phyloP scores from a whole-genome alignment of 2,888 invertebrate genomes.

The Deilephila porcellus region DNA sequence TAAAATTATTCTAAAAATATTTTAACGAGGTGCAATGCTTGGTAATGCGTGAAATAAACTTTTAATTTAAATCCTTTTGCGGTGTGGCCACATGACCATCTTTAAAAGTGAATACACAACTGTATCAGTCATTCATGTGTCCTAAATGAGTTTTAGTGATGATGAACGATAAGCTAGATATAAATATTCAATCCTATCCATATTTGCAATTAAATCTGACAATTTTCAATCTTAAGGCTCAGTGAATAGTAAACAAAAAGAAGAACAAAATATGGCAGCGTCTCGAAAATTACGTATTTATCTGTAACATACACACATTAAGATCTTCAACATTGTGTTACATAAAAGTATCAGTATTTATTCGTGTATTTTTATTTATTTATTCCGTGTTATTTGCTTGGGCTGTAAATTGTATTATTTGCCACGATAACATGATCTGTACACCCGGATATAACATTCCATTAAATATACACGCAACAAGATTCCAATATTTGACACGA shows the following conservation, averaged over 20 bases:
- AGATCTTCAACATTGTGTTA: too few relatives aligned
- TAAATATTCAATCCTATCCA: too few relatives aligned
- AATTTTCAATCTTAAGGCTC: too few relatives aligned
- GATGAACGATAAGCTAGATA: background rate
- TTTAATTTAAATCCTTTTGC: background rate
- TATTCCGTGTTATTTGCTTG: too few relatives aligned
- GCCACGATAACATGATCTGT: background rate
- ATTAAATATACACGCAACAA: background rate
- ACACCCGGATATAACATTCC: background rate
- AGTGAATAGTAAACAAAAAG: too few relatives aligned
- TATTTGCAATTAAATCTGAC: too few relatives aligned
- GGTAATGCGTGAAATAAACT: background rate
- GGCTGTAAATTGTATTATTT: background rate
- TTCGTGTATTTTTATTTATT: too few relatives aligned
- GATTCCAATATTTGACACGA: constrained; percentile 6
- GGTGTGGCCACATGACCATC: background rate
- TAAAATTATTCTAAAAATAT: too few relatives aligned
- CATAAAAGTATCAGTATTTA: too few relatives aligned
- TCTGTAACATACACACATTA: too few relatives aligned
- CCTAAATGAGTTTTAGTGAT: background rate
- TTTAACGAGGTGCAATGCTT: background rate
- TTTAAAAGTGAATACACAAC: background rate
- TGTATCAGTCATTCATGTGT: background rate
- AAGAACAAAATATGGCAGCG: too few relatives aligned
- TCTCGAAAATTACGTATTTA: too few relatives aligned